Conservation (phyloP, 2,113 vertebrate genomes). For the Chamaea fasciata region DNA sequence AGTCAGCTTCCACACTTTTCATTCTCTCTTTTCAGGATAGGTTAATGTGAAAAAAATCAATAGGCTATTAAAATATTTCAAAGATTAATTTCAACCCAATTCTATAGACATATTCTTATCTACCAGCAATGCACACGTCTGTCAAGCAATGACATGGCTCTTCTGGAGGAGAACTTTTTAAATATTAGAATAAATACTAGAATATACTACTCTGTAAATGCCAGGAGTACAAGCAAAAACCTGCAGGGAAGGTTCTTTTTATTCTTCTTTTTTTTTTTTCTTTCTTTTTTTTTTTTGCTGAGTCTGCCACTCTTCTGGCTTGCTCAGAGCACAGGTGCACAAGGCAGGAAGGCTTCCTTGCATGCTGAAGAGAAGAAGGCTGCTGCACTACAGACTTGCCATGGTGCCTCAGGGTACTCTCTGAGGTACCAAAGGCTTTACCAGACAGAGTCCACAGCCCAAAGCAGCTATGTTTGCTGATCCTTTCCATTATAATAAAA, state of each 20-base stretch:
- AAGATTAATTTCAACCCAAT: constrained; percentile 12
- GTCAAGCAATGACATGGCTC: background rate
- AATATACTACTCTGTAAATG: background rate
- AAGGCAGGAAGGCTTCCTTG: background rate
- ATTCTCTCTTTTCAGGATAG: background rate
- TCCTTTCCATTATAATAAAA: background rate
- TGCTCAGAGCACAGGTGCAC: constrained; percentile 34
- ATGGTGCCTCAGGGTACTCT: background rate
- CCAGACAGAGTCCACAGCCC: background rate
- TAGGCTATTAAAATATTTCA: constrained; percentile 53
- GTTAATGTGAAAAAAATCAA: constrained; percentile 34
- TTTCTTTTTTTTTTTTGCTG: background rate
- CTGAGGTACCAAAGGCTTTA: background rate
- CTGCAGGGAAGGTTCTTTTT: background rate
- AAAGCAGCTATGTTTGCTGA: background rate
- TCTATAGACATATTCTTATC: background rate
- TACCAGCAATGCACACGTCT: background rate
- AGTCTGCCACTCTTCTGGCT: background rate
- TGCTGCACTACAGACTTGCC: background rate
- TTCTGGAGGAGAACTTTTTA: background rate
- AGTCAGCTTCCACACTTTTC: background rate
- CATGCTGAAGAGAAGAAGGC: background rate
- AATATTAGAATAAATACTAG: constrained; percentile 20
- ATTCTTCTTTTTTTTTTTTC: background rate
- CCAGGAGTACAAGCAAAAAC: constrained; percentile 16